Percentiles rank a stretch among this genome's conserved stretches.
phyloP scores from a whole-genome alignment of 2,797 vertebrate species.

The Prunella strophiata region DNA sequence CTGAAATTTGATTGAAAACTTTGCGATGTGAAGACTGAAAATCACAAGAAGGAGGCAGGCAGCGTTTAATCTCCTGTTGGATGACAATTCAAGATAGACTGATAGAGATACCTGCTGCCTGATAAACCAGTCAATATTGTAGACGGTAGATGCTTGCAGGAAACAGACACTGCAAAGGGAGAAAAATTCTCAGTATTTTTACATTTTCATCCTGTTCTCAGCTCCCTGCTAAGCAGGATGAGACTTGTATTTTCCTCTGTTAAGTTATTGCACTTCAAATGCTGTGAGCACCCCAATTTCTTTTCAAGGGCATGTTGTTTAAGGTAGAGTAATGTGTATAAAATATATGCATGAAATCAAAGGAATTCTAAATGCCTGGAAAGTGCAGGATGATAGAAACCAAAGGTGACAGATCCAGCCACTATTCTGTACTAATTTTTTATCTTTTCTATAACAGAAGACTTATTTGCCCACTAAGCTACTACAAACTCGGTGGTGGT shows the following conservation, averaged over 20 bases:
- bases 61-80: conserved; percentile 72
- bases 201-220: not conserved
- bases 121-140: conserved; percentile 75
- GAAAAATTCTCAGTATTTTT: not conserved
- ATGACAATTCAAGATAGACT: conserved; percentile 74
- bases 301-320: not conserved
- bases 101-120: conserved; percentile 70
- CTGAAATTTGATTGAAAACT: conserved; percentile 78
- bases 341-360: not conserved
- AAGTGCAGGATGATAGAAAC: not conserved
- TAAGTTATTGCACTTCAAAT: not conserved
- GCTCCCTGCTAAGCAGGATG: not conserved
- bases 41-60: conserved; percentile 73
- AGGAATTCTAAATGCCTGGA: not conserved
- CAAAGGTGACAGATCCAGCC: not conserved
- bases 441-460: not conserved
- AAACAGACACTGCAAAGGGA: not conserved
- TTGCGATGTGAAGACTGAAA: conserved; percentile 70
- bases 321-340: not conserved
- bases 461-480: not conserved
- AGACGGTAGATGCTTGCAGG: conserved; percentile 62
- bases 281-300: not conserved
- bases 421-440: not conserved
- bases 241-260: not conserved
- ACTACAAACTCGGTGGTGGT: not conserved